phyloP scores from a whole-genome alignment of 2,888 invertebrate species.

The Taphrorychus bicolor region DNA sequence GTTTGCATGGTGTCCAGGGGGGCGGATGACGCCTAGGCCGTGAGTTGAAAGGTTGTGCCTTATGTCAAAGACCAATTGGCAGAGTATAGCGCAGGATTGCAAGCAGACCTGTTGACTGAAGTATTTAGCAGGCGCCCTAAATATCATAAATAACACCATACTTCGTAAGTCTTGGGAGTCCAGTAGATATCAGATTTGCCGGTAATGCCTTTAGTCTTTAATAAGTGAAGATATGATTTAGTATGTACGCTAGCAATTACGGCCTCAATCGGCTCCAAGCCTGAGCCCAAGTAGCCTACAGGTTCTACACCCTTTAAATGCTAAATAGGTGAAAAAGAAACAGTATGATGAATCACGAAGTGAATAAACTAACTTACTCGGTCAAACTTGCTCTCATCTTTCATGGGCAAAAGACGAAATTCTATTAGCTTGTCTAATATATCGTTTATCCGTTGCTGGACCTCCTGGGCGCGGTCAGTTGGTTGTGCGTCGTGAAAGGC shows the following conservation, averaged over 20 bases:
- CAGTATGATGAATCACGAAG: no score
- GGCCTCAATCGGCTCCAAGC: no score
- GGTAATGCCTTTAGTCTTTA: no score
- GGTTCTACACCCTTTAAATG: no score
- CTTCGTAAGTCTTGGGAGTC: background rate
- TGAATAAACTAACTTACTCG: no score
- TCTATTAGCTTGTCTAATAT: background rate
- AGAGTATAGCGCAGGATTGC: constrained; percentile 15
- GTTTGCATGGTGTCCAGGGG: constrained; percentile 93
- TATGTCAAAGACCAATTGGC: constrained; percentile 8
- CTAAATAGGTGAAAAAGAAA: no score
- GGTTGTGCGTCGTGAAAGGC: no score
- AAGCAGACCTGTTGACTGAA: constrained; percentile 17
- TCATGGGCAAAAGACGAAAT: background rate
- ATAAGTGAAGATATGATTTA: no score
- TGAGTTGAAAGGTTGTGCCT: background rate
- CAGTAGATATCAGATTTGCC: no score
- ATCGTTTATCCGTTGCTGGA: background rate
- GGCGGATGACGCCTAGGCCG: constrained; percentile 85
- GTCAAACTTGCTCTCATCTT: no score
- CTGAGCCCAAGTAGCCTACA: no score
- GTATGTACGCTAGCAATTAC: no score
- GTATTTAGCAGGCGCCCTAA: background rate
- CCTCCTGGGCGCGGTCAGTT: constrained; percentile 57
- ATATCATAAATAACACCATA: background rate